These are phyloP conservation scores for Hyposoter didymator DNA, from an alignment of 2,888 invertebrate species.

Conservation along the genomic window DNA sequence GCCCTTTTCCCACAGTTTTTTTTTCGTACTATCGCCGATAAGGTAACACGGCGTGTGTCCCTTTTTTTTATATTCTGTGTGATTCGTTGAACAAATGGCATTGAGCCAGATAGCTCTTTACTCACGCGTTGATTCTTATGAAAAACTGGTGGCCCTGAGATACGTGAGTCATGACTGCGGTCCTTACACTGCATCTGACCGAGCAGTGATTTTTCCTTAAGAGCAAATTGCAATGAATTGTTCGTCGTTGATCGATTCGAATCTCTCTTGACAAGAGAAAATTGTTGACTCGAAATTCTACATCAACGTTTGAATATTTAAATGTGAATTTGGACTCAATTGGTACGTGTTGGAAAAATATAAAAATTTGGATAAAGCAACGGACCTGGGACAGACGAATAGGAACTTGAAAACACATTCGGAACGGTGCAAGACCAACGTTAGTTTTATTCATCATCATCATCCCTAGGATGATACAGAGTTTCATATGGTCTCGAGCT, in stretches of 20 bases:
- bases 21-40: too few species aligned
- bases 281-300: neutral
- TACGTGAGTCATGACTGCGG: conserved; percentile 37
- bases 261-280: neutral
- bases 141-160: conserved; percentile 41
- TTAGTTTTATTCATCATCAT: conserved; percentile 17
- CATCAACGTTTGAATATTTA: neutral
- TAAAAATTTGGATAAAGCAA: neutral
- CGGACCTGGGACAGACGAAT: neutral
- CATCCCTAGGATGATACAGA: conserved; percentile 7
- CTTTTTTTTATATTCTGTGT: conserved; percentile 5
- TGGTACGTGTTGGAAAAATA: neutral
- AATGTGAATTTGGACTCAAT: neutral
- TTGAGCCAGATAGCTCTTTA: conserved; percentile 53
- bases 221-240: neutral
- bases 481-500: neutral
- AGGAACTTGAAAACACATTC: neutral
- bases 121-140: conserved; percentile 39
- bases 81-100: conserved; percentile 30
- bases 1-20: neutral
- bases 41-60: neutral
- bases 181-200: neutral
- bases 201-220: neutral
- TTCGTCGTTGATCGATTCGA: neutral
- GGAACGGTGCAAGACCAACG: neutral